Evolutionary conservation across 2,797 vertebrate genomes (phyloP), one percentile per base, ranked within the genome.

Genomic region (Sebastes vulpes): DNA sequence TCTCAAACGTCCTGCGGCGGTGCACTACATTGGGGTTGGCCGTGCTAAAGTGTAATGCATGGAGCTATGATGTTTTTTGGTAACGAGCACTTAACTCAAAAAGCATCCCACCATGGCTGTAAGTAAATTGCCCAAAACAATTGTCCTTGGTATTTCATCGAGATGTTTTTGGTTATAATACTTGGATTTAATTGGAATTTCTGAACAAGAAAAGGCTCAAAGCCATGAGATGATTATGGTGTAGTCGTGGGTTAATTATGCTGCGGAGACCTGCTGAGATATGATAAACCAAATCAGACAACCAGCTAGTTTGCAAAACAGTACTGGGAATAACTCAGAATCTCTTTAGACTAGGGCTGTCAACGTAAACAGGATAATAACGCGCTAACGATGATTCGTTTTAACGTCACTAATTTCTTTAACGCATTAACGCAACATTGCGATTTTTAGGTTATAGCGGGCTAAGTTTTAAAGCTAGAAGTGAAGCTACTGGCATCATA

Each of bases 231-330:
- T 74, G 72, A 86, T 85, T 74, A 73, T 38, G 57, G 58, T 63
- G 26, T 71, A 88, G 87, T 73, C 72, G 76, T 70, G 54, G 85
- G 84, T 89, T 89, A 88, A 92, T 90, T 92, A 81, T 82, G 89
- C 84, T 68, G 86, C 53, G 50, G 80, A 89, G 82, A 85, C 78
- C 66, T 75, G 72, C 70, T 76, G 80, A 75, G 73, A 83, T 82
- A 58, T 29, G 72, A 90, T 74, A 66, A 84, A 80, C n/a, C 38
- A 65, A 65, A 84, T 79, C 70, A 84, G 57, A 86, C 70, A 67
- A 73, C 52, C 38, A 61, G 75, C 28, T 61, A 23, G 6, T n/a
- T 48, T 31, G 32, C 7, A 76, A 28, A 77, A 31, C 26, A 64
- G 54, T 16, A 42, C 6, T 12, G 59, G 7, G 31, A 50, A 71